Evolutionary conservation across 30 jellyfish, hydroid and myxozoan species (phyloP).

Genomic region (Turritopsis rubra): DNA sequence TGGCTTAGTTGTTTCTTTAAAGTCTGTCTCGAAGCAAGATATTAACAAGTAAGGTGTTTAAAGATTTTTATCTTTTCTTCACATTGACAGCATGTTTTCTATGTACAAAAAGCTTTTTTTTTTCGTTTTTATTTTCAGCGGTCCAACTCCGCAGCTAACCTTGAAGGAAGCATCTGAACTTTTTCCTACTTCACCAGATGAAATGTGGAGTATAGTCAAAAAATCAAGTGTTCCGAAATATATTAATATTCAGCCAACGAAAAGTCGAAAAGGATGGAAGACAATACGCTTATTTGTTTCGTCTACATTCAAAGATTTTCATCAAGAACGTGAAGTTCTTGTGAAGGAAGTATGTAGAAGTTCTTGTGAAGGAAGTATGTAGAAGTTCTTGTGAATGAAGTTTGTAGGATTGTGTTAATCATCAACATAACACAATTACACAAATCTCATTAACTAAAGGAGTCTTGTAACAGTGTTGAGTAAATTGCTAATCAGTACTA

Average conservation of each 20-base stretch:
- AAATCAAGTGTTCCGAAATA: conserved; percentile 53
- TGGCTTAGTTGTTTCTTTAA: background rate
- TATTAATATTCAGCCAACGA: conserved; percentile 66
- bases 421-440: too few species aligned
- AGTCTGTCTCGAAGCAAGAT: background rate
- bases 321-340: conserved; percentile 93
- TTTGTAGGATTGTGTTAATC: background rate
- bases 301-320: conserved; percentile 95
- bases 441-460: too few species aligned
- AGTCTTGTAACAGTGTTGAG: too few species aligned
- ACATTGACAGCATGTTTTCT: background rate
- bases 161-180: conserved; percentile 56
- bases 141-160: conserved; percentile 5
- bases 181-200: conserved; percentile 62
- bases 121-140: background rate
- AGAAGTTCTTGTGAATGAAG: background rate
- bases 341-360: conserved; percentile 77
- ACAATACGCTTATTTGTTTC: conserved; percentile 92
- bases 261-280: conserved; percentile 94
- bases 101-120: background rate
- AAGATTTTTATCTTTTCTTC: background rate
- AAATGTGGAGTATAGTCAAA: conserved; percentile 92
- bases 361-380: background rate
- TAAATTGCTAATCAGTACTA: too few species aligned
- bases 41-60: background rate